A percentile compares a stretch with the other conserved stretches of the same genome.
These are phyloP conservation scores for Myotis daubentonii DNA, from an alignment of 2,797 vertebrate genomes.

Conservation along the genomic window DNA sequence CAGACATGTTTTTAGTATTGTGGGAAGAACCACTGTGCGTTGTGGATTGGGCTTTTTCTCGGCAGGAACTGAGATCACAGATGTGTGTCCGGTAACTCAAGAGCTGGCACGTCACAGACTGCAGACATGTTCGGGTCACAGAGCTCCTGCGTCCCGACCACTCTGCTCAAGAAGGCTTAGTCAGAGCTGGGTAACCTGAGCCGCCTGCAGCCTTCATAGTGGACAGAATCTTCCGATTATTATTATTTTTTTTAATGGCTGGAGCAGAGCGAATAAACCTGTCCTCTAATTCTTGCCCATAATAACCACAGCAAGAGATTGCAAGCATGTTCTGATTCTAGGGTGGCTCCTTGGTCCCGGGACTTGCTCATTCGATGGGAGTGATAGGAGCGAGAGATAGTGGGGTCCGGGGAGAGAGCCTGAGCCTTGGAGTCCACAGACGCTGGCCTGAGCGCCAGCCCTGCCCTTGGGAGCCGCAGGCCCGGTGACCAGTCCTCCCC, in stretches of 20 bases:
- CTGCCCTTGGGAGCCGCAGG: neutral
- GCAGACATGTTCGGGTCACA: neutral
- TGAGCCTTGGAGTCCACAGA: neutral
- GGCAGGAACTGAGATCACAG: neutral
- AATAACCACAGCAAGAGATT: neutral
- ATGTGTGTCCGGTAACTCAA: neutral
- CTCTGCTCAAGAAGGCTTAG: slow-evolving; percentile 47
- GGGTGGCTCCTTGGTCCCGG: neutral
- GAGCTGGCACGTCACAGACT: neutral
- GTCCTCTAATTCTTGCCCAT: neutral
- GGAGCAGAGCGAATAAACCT: neutral
- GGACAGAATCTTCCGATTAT: neutral
- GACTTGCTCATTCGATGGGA: neutral
- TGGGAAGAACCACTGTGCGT: neutral
- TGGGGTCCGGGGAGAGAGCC: neutral
- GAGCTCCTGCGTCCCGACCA: neutral
- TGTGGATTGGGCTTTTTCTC: neutral
- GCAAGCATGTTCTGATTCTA: neutral
- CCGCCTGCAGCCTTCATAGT: slow-evolving; percentile 25
- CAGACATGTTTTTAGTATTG: neutral
- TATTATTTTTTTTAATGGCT: neutral
- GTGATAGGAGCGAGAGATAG: neutral
- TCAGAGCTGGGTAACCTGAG: slow-evolving; percentile 67
- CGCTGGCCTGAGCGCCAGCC: neutral
- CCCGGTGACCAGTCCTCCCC: neutral